Conservation (phyloP, 2,113 vertebrate genomes). For the Galbula dea region DNA sequence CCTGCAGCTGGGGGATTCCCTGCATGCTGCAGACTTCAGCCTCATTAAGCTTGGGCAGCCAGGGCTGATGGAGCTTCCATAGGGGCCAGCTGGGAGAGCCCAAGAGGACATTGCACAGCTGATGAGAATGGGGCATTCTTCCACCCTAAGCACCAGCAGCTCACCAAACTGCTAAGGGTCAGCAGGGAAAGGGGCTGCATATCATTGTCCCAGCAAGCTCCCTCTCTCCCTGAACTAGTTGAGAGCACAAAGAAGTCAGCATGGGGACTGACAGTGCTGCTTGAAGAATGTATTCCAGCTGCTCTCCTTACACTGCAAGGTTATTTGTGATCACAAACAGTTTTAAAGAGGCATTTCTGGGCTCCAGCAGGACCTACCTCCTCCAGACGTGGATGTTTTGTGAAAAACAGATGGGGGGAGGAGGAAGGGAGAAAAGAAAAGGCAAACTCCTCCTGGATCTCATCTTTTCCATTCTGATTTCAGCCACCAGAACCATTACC, state of each 20-base stretch:
- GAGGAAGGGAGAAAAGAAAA: not conserved
- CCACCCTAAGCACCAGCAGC: fast-evolving
- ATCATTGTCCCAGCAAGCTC: fast-evolving
- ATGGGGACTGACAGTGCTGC: not conserved
- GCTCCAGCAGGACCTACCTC: not conserved
- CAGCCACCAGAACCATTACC: conserved; percentile 19
- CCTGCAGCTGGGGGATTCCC: not conserved
- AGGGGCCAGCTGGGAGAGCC: not conserved
- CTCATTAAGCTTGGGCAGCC: not conserved
- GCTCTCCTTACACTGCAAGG: not conserved
- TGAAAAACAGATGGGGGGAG: not conserved
- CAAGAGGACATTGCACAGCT: not conserved
- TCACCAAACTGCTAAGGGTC: not conserved
- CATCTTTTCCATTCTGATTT: conserved; percentile 4
- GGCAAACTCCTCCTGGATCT: not conserved
- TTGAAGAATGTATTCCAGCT: conserved; percentile 24
- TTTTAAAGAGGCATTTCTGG: not conserved
- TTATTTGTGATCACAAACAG: not conserved
- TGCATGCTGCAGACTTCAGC: not conserved
- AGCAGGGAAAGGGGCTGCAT: not conserved
- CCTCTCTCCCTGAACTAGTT: not conserved
- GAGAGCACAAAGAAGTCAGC: not conserved
- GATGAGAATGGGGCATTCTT: not conserved
- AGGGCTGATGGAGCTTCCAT: not conserved
- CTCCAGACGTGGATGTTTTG: not conserved